phyloP scores from a whole-genome alignment of 2,888 invertebrate species.

The Oasisia sp. region DNA sequence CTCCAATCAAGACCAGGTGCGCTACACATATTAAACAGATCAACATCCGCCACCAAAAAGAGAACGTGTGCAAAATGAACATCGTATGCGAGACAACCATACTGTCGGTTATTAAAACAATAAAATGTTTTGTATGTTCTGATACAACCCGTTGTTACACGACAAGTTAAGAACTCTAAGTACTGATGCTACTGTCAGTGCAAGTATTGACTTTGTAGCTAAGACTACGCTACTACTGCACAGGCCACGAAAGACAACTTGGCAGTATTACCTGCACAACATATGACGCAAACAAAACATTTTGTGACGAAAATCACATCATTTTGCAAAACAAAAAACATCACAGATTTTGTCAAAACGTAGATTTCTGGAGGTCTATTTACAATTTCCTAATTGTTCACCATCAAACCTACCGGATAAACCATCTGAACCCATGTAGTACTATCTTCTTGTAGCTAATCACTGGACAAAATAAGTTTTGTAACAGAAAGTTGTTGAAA shows the following conservation, averaged over 20 bases:
- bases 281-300: background rate
- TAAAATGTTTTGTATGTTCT: background rate
- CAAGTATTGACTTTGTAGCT: background rate
- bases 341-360: background rate
- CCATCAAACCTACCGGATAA: background rate
- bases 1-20: background rate
- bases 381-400: background rate
- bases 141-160: background rate
- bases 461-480: background rate
- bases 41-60: background rate
- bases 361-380: background rate
- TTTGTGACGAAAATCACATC: background rate
- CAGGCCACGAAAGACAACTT: background rate
- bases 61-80: background rate
- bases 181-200: background rate
- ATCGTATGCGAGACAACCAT: background rate
- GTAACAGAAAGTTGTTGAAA: background rate
- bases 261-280: background rate
- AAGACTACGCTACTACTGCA: background rate
- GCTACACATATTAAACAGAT: background rate
- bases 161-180: background rate
- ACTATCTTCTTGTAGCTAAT: background rate
- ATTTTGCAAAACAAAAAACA: background rate
- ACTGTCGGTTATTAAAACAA: background rate
- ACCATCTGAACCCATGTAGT: background rate